Evolutionary conservation across 37 sponge, comb jelly and placozoan genomes (phyloP).

Genomic region (Eunapius fragilis): DNA sequence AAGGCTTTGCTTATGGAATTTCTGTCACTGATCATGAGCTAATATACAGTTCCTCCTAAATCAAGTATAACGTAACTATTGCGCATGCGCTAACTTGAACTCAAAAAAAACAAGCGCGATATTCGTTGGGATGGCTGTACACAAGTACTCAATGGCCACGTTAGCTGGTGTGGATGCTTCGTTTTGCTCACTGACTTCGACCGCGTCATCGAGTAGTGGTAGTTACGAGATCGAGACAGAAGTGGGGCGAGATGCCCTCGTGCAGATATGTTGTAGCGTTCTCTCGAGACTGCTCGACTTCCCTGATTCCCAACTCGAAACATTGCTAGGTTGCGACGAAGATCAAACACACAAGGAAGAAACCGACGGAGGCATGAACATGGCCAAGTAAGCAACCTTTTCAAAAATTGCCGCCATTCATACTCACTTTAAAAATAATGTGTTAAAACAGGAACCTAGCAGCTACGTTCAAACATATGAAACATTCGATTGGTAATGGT

Average conservation of each 20-base stretch:
- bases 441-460: constrained; percentile 51
- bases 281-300: constrained; percentile 74
- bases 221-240: constrained; percentile 73
- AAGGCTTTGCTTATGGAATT: too few species aligned
- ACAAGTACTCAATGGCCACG: neutral
- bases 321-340: constrained; percentile 50
- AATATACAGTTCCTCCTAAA: too few species aligned
- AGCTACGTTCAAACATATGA: constrained; percentile 33
- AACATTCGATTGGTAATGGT: constrained; percentile 37
- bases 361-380: constrained; percentile 26
- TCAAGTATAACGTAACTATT: neutral
- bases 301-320: constrained; percentile 65
- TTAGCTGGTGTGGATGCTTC: constrained; percentile 31
- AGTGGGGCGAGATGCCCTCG: constrained; percentile 66
- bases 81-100: neutral
- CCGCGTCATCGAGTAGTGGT: constrained; percentile 31
- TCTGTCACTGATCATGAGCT: too few species aligned
- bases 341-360: constrained; percentile 8
- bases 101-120: neutral
- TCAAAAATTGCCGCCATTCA: neutral
- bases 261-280: constrained; percentile 72
- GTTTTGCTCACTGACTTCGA: constrained; percentile 28
- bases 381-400: constrained; percentile 46
- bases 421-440: neutral
- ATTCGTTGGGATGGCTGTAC: neutral